These are phyloP conservation scores for Aphidoletes aphidimyza DNA, from an alignment of 2,888 invertebrate species.

Conservation along the genomic window DNA sequence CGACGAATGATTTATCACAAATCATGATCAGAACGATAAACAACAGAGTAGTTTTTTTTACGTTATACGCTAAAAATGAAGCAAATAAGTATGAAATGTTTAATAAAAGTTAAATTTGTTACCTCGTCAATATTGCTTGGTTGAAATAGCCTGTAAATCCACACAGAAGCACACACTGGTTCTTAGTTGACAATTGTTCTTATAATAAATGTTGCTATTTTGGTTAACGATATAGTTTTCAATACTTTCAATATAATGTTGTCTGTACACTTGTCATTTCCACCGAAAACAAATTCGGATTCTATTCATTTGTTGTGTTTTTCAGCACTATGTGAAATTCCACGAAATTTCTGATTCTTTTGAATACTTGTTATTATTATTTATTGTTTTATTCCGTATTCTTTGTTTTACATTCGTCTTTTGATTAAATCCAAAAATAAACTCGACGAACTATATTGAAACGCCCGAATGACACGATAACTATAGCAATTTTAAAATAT, in stretches of 20 bases:
- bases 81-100: neutral
- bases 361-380: neutral
- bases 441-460: neutral
- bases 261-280: slow-evolving; percentile 5
- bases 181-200: too few species aligned
- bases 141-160: slow-evolving; percentile 32
- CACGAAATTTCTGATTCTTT: neutral
- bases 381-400: neutral
- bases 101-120: neutral
- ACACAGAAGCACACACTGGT: neutral
- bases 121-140: slow-evolving; percentile 46
- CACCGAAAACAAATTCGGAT: neutral
- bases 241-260: neutral
- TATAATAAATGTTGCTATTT: neutral
- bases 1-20: neutral
- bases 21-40: slow-evolving; percentile 39
- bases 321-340: neutral
- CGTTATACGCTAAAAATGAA: too few species aligned
- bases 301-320: neutral
- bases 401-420: neutral
- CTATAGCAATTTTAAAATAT: too few species aligned
- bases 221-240: neutral
- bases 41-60: too few species aligned
- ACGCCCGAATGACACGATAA: too few species aligned
- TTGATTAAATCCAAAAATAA: neutral